Evolutionary conservation across 2,113 vertebrate genomes (phyloP).

Genomic region (Chionomys nivalis): DNA sequence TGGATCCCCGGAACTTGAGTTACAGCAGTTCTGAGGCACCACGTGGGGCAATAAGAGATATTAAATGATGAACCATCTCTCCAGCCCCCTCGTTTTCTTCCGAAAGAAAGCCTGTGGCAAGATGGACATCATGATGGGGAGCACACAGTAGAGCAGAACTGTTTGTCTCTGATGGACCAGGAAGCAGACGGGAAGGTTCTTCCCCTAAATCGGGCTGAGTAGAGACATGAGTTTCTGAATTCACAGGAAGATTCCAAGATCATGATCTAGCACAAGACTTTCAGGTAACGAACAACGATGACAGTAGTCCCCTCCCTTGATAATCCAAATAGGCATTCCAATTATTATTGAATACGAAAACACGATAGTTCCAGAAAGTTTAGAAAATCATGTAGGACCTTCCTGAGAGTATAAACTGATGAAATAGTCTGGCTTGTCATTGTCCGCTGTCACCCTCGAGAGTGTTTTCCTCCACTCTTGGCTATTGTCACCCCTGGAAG

Average conservation of each 20-base stretch:
- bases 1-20: too few species aligned
- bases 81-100: background rate
- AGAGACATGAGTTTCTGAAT: background rate
- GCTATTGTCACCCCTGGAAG: background rate
- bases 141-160: too few species aligned
- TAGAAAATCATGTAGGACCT: background rate
- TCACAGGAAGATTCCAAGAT: background rate
- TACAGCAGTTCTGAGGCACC: background rate
- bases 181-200: background rate
- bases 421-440: background rate
- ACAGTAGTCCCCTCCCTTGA: background rate
- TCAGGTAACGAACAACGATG: background rate
- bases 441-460: background rate
- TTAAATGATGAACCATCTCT: background rate
- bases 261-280: background rate
- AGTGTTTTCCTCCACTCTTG: background rate
- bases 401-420: background rate
- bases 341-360: background rate
- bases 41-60: background rate
- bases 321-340: background rate
- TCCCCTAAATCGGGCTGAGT: background rate
- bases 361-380: background rate
- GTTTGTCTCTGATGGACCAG: background rate
- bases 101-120: background rate
- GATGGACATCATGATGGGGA: too few species aligned